Evolutionary conservation across 2,888 invertebrate genomes (phyloP), one percentile per base, ranked within the genome.

Genomic region (Caenorhabditis afra): DNA sequence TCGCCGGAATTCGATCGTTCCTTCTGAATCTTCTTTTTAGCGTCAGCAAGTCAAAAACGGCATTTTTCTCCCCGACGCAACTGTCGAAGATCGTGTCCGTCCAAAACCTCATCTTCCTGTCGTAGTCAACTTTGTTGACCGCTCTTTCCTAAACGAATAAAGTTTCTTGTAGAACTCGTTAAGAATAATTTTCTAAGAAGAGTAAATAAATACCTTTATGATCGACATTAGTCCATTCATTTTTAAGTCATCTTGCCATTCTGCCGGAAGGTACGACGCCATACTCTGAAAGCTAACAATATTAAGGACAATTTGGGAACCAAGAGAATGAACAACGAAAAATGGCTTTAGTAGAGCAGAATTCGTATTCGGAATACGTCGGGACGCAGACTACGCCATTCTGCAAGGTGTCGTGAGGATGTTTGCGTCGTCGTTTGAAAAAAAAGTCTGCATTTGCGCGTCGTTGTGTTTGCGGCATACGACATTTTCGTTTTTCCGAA

Each of bases 101-200:
- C 88, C 88, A 88, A 71, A 87, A 88, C 0, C 79, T 73, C 10
- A 88, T 61, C 47, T 87, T 86, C 52, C 86, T 62, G 52, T 88
- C 87, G 65, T 87, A 86, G 58, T 88, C 87, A 4, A 83, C 81
- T 35, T 86, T 81, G 67, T 88, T 88, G 22, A 88, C 87, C 16
- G 73, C 50, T 18, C 87, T 75, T 18, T 82, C 81, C 85, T 88
- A 49, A 49, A n/a, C n/a, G n/a, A 81, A 62, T 5, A 49, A 29
- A 18, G 18, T 35, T 5, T 22, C 1, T 22, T 37, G 7, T 37
- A 37, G 11, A 37, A 37, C 5, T 37, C 37, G 7, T 5, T 11
- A 3, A 53, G 18, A 55, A 2, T 44, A 7, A 57, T 35, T 29
- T n/a, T n/a, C n/a, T n/a, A n/a, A n/a, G n/a, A n/a, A n/a, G n/a